Conservation (phyloP, 2,888 invertebrate genomes). For the Diarsia brunnea region DNA sequence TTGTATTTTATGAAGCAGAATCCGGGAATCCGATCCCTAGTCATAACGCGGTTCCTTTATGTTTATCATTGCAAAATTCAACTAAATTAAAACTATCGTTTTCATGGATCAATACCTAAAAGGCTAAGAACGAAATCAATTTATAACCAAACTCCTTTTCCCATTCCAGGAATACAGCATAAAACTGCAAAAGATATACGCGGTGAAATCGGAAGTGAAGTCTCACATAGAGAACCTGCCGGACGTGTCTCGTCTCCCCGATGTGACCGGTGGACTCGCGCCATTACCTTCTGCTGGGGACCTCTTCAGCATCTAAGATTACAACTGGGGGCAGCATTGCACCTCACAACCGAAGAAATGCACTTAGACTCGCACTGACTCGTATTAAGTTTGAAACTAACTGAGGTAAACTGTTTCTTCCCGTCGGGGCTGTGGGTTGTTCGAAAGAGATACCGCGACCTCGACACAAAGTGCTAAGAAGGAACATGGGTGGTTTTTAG, state of each 20-base stretch:
- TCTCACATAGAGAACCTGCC: slow-evolving; percentile 98
- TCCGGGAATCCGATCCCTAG: no score
- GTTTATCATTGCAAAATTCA: not conserved
- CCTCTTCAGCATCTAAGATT: slow-evolving; percentile 93
- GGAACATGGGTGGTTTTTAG: no score
- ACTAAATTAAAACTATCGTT: not conserved
- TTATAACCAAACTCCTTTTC: not conserved
- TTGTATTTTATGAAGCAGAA: no score
- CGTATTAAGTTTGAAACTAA: not conserved
- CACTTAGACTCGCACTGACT: slow-evolving; percentile 29
- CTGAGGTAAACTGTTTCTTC: not conserved
- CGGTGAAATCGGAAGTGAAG: slow-evolving; percentile 96
- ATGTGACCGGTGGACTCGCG: slow-evolving; percentile 97
- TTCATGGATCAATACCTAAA: not conserved
- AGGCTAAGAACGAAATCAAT: not conserved
- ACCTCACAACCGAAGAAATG: slow-evolving; percentile 10
- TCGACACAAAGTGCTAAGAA: no score
- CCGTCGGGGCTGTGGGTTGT: no score
- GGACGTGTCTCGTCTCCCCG: slow-evolving; percentile 97
- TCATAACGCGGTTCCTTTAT: no score
- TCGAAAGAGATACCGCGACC: no score
- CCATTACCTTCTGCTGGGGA: slow-evolving; percentile 99
- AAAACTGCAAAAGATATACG: slow-evolving; percentile 96
- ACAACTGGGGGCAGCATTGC: not conserved
- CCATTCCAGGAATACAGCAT: slow-evolving; percentile 96